Percentiles rank a stretch among this genome's conserved stretches.
phyloP scores from a whole-genome alignment of 2,888 invertebrate genomes.

The Caradrina clavipalpis region DNA sequence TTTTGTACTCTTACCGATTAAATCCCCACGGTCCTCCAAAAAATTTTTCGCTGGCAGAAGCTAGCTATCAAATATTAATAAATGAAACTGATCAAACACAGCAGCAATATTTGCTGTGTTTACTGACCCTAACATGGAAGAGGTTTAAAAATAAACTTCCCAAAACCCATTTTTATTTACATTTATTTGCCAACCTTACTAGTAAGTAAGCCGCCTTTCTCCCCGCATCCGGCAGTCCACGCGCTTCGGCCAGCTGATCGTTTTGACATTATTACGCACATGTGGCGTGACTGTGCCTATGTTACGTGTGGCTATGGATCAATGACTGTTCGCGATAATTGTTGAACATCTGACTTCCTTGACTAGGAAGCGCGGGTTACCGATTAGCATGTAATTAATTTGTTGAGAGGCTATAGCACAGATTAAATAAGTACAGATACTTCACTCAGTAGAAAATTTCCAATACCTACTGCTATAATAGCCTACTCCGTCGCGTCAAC shows the following conservation, averaged over 20 bases:
- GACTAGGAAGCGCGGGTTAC: slow-evolving; percentile 5
- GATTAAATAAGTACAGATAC: too few relatives aligned
- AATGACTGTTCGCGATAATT: slow-evolving; percentile 18
- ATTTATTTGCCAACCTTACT: slow-evolving; percentile 45
- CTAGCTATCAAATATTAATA: too few relatives aligned
- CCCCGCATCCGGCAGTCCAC: slow-evolving; percentile 75
- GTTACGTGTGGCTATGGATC: slow-evolving; percentile 25
- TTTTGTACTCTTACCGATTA: too few relatives aligned
- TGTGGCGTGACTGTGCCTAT: neutral
- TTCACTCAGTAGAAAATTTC: too few relatives aligned
- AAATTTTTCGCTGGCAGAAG: too few relatives aligned
- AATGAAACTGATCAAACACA: too few relatives aligned
- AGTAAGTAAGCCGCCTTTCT: slow-evolving; percentile 76
- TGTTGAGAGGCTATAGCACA: neutral
- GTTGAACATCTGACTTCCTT: slow-evolving; percentile 3
- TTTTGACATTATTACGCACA: slow-evolving; percentile 53
- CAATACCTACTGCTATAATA: too few relatives aligned
- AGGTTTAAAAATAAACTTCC: neutral
- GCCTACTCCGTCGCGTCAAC: too few relatives aligned
- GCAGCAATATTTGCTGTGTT: too few relatives aligned
- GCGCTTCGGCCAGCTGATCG: slow-evolving; percentile 63
- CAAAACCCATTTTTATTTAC: neutral
- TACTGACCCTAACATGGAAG: too few relatives aligned
- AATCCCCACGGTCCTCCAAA: too few relatives aligned
- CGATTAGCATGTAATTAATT: neutral